Percentiles rank a stretch among this genome's conserved stretches.
phyloP scores from a whole-genome alignment of 2,113 vertebrate genomes.

The Sylvia atricapilla region DNA sequence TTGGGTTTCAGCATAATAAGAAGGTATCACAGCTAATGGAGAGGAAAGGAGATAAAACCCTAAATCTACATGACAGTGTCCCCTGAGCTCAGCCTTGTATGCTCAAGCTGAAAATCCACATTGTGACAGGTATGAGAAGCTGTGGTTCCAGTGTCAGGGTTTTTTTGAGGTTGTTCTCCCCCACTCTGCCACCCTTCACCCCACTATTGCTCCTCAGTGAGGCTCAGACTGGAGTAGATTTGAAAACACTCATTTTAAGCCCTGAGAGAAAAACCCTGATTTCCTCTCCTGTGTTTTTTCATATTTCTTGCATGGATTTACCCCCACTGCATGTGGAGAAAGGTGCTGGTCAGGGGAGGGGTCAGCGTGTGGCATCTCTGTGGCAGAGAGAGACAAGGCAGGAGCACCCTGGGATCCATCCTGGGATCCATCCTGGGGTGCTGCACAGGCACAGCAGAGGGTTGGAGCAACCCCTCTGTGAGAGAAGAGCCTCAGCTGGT shows the following conservation, averaged over 20 bases:
- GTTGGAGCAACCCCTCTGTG: not conserved
- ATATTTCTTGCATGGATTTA: not conserved
- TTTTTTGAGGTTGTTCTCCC: not conserved
- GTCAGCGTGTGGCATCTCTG: not conserved
- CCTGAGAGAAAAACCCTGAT: not conserved
- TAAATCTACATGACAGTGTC: conserved; percentile 57
- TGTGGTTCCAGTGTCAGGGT: not conserved
- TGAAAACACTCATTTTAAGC: not conserved
- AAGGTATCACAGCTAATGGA: conserved; percentile 42
- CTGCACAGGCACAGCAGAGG: not conserved
- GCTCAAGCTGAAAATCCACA: conserved; percentile 29
- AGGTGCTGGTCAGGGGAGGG: not conserved
- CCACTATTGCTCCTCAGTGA: not conserved
- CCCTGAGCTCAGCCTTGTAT: conserved; percentile 39
- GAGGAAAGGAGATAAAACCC: conserved; percentile 5
- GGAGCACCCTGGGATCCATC: not conserved
- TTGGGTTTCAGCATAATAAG: not conserved
- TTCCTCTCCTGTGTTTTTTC: not conserved
- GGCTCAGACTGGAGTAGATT: not conserved
- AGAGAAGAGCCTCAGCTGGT: not conserved
- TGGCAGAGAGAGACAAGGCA: accelerated
- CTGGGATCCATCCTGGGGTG: not conserved
- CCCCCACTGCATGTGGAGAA: not conserved
- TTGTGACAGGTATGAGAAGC: conserved; percentile 39
- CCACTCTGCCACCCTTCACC: not conserved